Base-by-base conservation (phyloP, 2,888 invertebrate species). In the Chrysina gloriosa region DNA sequence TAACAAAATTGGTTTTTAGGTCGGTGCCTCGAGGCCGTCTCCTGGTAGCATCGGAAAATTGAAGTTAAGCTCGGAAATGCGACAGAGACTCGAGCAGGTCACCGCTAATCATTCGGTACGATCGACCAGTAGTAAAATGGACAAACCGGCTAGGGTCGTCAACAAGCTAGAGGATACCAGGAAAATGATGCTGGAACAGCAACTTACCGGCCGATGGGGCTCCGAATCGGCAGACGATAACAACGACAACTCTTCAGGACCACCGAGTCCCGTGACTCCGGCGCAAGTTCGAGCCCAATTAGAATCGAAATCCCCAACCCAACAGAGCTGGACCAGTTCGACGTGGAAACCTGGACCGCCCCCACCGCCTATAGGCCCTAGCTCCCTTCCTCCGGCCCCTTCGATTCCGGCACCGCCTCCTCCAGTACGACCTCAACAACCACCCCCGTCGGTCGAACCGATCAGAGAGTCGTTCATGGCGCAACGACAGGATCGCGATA, bases 11-110 rank as follows among this genome's bases (percentile, higher is more conserved):
- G 91, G 92, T 70, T 92, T 93, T 75, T 94, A 94, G 80, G 90
- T 94, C 19, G 93, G 94, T 0, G 93, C 93, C 0, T 90, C 92
- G 67, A 86, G 93, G 39, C 94, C 93, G 0, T 90, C 92, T 0
- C 94, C 94, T 0, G 95, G 95, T 1, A 95, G 94, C 78, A 93
- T 96, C 2, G 96, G 96, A 0, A 96, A 96, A 81, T 83, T 96
- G 0, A 93, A 95, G 77, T 87, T 96, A 5, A 95, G 95, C 78
- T 93, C 94, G 0, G 96, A 96, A 84, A 96, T 96, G 96, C 88
- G 95, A 9, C 93, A 94, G 77, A 87, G 96, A 71, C 81, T 96
- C 69, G 96, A 96, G 80, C 89, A 92, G 80, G 95, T 96, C 0
- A 96, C 95, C 0, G 93, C 95, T 0, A 94, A 93, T 75, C 95